Conservation (phyloP, 2,113 vertebrate genomes). For the Jaculus jaculus region DNA sequence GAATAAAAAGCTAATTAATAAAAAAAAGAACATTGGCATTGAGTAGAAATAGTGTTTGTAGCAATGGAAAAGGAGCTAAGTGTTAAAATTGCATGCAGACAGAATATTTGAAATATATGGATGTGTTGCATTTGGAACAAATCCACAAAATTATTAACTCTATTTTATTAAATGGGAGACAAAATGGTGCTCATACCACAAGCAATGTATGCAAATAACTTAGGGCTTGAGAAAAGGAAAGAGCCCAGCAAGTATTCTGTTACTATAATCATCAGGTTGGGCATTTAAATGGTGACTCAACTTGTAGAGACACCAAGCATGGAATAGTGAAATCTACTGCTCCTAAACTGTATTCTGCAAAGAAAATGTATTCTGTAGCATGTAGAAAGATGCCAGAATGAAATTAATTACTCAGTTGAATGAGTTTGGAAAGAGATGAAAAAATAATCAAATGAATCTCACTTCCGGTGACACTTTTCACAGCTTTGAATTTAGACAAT, state of each 20-base stretch:
- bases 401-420: background rate
- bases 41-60: background rate
- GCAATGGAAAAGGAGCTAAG: background rate
- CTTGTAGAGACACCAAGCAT: background rate
- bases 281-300: background rate
- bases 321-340: background rate
- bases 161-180: background rate
- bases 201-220: background rate
- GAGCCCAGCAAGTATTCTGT: background rate
- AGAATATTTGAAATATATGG: background rate
- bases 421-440: background rate
- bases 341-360: background rate
- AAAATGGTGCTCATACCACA: background rate
- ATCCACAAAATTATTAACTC: background rate
- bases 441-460: background rate
- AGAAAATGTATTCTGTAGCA: background rate
- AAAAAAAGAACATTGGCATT: background rate
- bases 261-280: background rate
- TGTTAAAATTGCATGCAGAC: background rate
- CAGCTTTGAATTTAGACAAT: background rate
- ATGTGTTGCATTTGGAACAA: background rate
- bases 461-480: background rate
- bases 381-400: background rate
- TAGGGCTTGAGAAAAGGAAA: background rate
- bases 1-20: no score